These are phyloP conservation scores for Drosophila athabasca DNA, from an alignment of 1,140 invertebrate genomes.

Conservation along the genomic window DNA sequence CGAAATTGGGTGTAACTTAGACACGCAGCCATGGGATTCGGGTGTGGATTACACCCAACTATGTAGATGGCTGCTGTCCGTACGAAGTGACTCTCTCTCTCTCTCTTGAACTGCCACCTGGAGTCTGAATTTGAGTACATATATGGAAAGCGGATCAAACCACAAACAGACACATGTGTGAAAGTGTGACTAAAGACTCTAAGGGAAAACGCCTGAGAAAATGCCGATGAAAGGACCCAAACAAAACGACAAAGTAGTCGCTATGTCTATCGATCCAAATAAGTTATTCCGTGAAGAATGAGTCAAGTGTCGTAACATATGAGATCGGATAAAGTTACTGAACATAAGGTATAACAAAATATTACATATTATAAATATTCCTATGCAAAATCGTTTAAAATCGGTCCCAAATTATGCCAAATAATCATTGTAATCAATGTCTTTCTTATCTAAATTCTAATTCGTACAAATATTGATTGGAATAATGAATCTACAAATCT, in stretches of 20 bases:
- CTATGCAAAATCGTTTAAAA: no score
- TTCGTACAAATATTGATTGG: no score
- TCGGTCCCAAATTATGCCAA: no score
- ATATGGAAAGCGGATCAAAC: slow-evolving; percentile 30
- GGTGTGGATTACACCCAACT: slow-evolving; percentile 70
- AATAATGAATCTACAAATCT: no score
- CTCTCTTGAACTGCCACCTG: slow-evolving; percentile 33
- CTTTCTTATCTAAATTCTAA: no score
- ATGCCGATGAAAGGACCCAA: neutral
- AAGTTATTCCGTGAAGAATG: no score
- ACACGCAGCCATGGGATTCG: slow-evolving; percentile 59
- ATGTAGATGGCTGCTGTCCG: slow-evolving; percentile 7
- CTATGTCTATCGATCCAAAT: neutral
- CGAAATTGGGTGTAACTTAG: slow-evolving; percentile 80
- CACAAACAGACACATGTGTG: slow-evolving; percentile 49
- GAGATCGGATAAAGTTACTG: no score
- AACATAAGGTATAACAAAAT: no score
- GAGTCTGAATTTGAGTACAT: slow-evolving; percentile 10
- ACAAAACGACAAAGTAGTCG: neutral
- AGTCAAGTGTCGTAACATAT: no score
- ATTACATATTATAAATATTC: no score
- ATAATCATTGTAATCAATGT: no score
- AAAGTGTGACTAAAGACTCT: slow-evolving; percentile 61
- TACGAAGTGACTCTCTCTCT: slow-evolving; percentile 3
- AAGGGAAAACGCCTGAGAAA: slow-evolving; percentile 17